phyloP scores from a whole-genome alignment of 2,113 vertebrate genomes.

The Burhinus bistriatus region DNA sequence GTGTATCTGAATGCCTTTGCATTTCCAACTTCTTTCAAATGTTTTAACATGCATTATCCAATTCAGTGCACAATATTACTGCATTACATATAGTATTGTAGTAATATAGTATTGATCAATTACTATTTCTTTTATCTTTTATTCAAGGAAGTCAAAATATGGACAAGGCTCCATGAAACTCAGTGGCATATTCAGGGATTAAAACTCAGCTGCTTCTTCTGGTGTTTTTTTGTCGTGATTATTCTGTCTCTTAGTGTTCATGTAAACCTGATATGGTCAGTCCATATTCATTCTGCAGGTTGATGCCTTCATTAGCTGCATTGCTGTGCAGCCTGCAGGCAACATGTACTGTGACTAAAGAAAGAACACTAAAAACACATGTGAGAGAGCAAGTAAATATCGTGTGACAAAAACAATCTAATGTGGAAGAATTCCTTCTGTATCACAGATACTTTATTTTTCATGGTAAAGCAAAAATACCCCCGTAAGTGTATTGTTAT shows the following conservation, averaged over 20 bases:
- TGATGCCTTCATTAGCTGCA: not conserved
- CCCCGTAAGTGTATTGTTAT: fast-evolving
- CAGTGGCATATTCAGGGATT: not conserved
- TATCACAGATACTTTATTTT: not conserved
- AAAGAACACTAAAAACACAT: not conserved
- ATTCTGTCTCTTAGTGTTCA: not conserved
- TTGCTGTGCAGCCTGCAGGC: not conserved
- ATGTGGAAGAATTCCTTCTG: not conserved
- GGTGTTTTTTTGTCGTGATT: not conserved
- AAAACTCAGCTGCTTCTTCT: not conserved
- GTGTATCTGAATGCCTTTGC: not conserved
- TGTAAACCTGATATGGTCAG: not conserved
- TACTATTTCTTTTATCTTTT: not conserved
- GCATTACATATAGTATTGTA: not conserved
- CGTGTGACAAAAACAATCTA: not conserved
- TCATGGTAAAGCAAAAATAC: not conserved
- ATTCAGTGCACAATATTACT: not conserved
- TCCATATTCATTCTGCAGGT: not conserved
- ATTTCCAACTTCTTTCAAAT: not conserved
- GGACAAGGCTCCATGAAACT: not conserved
- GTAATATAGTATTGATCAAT: not conserved
- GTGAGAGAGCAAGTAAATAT: not conserved
- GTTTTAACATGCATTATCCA: not conserved
- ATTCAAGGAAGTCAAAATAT: not conserved
- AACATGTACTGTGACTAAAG: not conserved